Evolutionary conservation across 1,140 invertebrate genomes (phyloP), one percentile per base, ranked within the genome.

Genomic region (Varroa destructor): DNA sequence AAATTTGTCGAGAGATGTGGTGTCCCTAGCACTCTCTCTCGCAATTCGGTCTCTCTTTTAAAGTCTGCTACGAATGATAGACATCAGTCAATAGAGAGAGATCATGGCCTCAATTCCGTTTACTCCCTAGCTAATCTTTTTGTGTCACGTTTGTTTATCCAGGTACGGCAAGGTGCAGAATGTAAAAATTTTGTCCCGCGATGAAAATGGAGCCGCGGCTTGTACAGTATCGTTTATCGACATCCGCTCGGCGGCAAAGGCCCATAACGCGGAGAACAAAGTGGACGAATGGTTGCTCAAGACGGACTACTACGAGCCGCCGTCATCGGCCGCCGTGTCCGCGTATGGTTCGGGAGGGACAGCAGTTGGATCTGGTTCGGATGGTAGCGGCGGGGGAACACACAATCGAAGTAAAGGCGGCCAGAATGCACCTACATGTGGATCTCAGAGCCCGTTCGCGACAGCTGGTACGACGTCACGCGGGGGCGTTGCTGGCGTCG

Each of bases 101-200:
- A 25, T 25, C 25, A 25, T 25, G 25, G 25, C 25, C 25, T 25
- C 25, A 25, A 25, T 25, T 25, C 25, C 25, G 25, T 25, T 25
- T 25, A 25, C 25, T 25, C 25, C 25, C 25, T 25, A 25, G 25
- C 46, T 51, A 51, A 51, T 51, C 46, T 51, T 51, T 51, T 51
- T 8, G 46, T 51, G 46, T 51, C 46, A 5, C 8, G 3, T 10
- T 5, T 54, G 1, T 77, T 70, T 75, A 84, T 84, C 56, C 84
- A 93, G 90, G 83, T 93, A 93, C 92, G 90, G 91, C 83, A 89
- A 89, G 84, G 90, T 93, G 82, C 90, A 93, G 84, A 92, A 89
- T 86, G 90, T 93, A 84, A 93, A 92, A 83, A 84, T 93, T 81
- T 85, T 92, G 84, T 82, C 86, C 76, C 76, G 79, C 70, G 75